phyloP scores from a whole-genome alignment of 2,113 vertebrate genomes.

The Trochalopteron elliotii region DNA sequence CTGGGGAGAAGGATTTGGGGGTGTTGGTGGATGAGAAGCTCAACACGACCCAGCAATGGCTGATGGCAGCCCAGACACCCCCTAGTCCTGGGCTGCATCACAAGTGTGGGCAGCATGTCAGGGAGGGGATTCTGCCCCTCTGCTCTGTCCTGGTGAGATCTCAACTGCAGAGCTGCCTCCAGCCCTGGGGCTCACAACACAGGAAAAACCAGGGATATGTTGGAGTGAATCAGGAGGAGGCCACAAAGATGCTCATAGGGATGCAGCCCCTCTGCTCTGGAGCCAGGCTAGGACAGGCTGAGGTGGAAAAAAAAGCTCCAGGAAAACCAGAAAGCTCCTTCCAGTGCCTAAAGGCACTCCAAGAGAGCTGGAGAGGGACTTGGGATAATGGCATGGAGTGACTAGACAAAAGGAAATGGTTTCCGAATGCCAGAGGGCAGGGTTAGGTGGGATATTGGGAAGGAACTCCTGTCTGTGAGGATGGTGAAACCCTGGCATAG shows the following conservation, averaged over 20 bases:
- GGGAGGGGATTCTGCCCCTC: not conserved
- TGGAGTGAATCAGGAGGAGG: not conserved
- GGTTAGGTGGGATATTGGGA: not conserved
- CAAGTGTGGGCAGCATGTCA: not conserved
- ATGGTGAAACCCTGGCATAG: not conserved
- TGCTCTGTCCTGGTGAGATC: not conserved
- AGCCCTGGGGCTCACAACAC: not conserved
- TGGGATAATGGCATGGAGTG: not conserved
- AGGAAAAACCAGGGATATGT: not conserved
- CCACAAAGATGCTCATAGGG: accelerated
- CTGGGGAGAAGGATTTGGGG: not conserved
- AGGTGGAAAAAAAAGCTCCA: not conserved
- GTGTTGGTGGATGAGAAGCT: not conserved
- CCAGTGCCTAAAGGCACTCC: not conserved
- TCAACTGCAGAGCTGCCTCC: not conserved
- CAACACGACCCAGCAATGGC: not conserved
- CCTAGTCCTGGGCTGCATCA: not conserved
- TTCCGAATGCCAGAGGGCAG: not conserved
- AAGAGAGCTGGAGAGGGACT: not conserved
- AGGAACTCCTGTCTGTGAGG: not conserved
- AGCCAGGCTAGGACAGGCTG: not conserved
- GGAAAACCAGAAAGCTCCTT: not conserved
- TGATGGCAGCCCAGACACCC: not conserved
- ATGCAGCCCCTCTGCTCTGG: not conserved
- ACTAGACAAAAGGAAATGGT: not conserved